A percentile compares a stretch with the other conserved stretches of the same genome.
These are phyloP conservation scores for Tetranychus piercei DNA, from an alignment of 2,888 invertebrate genomes.

Conservation along the genomic window DNA sequence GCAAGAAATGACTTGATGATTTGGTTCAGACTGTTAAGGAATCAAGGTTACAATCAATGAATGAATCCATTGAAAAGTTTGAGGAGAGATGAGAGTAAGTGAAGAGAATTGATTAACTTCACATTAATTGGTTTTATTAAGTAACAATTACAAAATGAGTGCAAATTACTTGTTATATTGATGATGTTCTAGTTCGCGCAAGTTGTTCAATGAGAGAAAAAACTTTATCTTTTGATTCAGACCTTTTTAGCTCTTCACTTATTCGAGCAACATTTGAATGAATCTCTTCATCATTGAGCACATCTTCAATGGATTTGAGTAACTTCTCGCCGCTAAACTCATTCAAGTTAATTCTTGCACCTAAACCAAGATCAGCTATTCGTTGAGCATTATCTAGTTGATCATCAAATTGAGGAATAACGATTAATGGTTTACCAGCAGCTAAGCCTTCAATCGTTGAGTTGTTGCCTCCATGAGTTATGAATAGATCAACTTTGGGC, in stretches of 20 bases:
- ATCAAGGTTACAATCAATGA: too few relatives aligned
- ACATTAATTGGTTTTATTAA: too few relatives aligned
- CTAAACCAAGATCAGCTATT: neutral
- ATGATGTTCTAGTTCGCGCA: neutral
- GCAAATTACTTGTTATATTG: neutral
- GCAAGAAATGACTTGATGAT: too few relatives aligned
- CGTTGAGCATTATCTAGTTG: neutral
- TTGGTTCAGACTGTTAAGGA: too few relatives aligned
- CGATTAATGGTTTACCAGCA: neutral
- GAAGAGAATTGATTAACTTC: too few relatives aligned
- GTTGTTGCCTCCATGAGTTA: neutral
- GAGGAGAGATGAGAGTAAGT: too few relatives aligned
- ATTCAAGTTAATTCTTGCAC: neutral
- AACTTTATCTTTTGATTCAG: neutral
- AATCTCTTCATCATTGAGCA: neutral
- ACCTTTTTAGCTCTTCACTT: neutral
- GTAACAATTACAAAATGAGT: too few relatives aligned
- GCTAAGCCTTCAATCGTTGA: neutral
- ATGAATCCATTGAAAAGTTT: too few relatives aligned
- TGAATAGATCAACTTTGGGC: neutral
- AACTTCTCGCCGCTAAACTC: neutral
- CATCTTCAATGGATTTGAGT: neutral
- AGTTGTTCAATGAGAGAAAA: neutral
- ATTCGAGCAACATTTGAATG: neutral
- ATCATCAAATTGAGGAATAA: neutral